Base-by-base conservation (phyloP, 2,888 invertebrate genomes). In the Leptopilina syphax region DNA sequence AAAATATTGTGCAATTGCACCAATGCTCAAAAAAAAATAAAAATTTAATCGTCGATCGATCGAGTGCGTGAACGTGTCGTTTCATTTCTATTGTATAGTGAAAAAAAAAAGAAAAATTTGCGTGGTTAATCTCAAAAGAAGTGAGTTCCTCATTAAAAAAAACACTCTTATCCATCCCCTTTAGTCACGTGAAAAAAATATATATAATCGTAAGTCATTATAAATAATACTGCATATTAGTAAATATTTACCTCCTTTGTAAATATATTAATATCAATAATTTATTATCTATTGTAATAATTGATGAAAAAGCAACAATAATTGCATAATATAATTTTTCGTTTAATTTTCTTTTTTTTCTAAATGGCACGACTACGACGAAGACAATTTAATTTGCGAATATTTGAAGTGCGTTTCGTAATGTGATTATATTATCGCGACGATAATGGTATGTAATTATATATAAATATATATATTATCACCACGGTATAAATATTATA, bases 201-300 rank as follows among this genome's bases (percentile, higher is more conserved):
- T 50, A 50, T 84, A 84, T 86, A 87, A 85, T 84, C 85, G 83
- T 88, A 87, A 88, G 87, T 88, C 86, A 87, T 88, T 85, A 85
- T 84, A 79, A 27, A 79, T 78, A 68, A 27, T 57, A 68, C 76
- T 76, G 50, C 63, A 76, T 86, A 86, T 87, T 86, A 87, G 83
- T 84, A 83, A 88, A 85, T 86, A 88, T 88, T 88, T 87, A 88
- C 85, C 86, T 88, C 88, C 88, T 88, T 88, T 90, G 90, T 89
- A 90, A 86, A 89, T 90, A 89, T 86, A 87, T 84, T 73, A 86
- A 86, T 84, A 86, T 86, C 86, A 84, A 88, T 84, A 82, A 86
- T 83, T 57, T 80, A 84, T 81, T 84, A 85, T 85, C 84, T 85
- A 83, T 77, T 83, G 79, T 79, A 83, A 34, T 34, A 34, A 84